Percentiles rank a stretch among this genome's conserved stretches.
Conservation (phyloP, 2,888 invertebrate species). For the Pterobdella sp. region DNA sequence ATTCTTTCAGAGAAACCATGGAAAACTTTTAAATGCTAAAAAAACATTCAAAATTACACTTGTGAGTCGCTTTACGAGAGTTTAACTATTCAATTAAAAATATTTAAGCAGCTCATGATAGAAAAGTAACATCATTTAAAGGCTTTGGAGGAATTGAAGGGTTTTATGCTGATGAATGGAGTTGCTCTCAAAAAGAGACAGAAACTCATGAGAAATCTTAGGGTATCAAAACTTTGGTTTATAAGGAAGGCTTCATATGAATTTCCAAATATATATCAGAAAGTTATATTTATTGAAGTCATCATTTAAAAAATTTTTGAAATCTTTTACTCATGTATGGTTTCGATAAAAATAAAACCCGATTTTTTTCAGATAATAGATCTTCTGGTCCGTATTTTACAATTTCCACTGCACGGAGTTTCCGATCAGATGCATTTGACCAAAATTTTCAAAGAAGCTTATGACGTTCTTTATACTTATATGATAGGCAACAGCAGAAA, state of each 20-base stretch:
- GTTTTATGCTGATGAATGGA: conserved; percentile 38
- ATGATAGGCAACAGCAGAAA: conserved; percentile 42
- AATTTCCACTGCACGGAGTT: conserved; percentile 38
- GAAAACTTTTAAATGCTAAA: conserved; percentile 44
- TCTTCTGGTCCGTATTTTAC: conserved; percentile 39
- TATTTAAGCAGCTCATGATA: background rate
- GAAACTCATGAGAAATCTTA: conserved; percentile 41
- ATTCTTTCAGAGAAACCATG: conserved; percentile 42
- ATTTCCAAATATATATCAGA: too few relatives aligned
- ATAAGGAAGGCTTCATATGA: too few relatives aligned
- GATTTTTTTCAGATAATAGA: conserved; percentile 38
- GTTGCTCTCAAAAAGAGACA: conserved; percentile 39
- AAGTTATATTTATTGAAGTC: too few relatives aligned
- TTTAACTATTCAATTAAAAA: background rate
- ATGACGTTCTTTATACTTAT: conserved; percentile 41
- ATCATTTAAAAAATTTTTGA: too few relatives aligned
- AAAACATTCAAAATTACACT: conserved; percentile 44
- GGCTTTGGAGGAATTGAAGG: conserved; percentile 38
- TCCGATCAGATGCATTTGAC: conserved; percentile 35
- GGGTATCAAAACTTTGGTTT: too few relatives aligned
- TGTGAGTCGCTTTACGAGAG: conserved; percentile 35
- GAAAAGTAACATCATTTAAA: conserved; percentile 11
- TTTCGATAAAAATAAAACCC: too few relatives aligned
- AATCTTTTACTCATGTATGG: too few relatives aligned
- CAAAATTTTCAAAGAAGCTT: conserved; percentile 36